Evolutionary conservation across 2,888 invertebrate genomes (phyloP), one percentile per base, ranked within the genome.

Genomic region (Sminthurides aquaticus): DNA sequence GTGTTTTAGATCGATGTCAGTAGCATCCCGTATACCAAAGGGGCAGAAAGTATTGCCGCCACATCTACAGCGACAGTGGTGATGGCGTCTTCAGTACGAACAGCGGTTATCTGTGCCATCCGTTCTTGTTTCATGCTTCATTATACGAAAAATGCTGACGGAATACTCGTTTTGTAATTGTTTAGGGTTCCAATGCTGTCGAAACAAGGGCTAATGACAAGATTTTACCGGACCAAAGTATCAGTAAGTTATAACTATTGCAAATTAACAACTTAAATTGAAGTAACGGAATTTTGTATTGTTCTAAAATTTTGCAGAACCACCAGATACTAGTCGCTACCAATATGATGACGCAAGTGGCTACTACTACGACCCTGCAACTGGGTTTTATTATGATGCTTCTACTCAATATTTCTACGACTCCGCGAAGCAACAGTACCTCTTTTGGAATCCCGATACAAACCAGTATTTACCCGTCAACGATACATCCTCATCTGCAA

Each of bases 391-490:
- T 79, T 99, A 97, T 78, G 99, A 99, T 81, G 88, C 94, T 0
- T 91, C 87, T 75, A 91, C 96, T 1, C 93, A 90, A 77, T 99
- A 99, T 79, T 99, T 96, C 79, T 99, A 90, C 81, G 97, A 98
- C 79, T 87, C 90, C 75, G 87, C 89, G 73, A 88, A 88, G 0
- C 89, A 88, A 73, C 89, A 92, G 77, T 99, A 95, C 79, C 84
- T 97, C 77, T 98, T 96, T 77, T 99, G 96, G 95, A 95, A 97
- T 80, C 84, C 86, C 8, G 76, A 75, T 22, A 75, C 76, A 57
- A 76, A 78, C 52, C 78, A 79, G 2, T 82, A 81, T 73, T 70
- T 80, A 49, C 78, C 79, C 11, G 80, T 79, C 3, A 34, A 63
- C 2, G 65, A 60, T 22, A 52, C 52, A 20, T 43, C 64, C 55